Percentiles rank a stretch among this genome's conserved stretches.
These are phyloP conservation scores for Tachysurus fulvidraco DNA, from an alignment of 2,113 vertebrate species.

Conservation along the genomic window DNA sequence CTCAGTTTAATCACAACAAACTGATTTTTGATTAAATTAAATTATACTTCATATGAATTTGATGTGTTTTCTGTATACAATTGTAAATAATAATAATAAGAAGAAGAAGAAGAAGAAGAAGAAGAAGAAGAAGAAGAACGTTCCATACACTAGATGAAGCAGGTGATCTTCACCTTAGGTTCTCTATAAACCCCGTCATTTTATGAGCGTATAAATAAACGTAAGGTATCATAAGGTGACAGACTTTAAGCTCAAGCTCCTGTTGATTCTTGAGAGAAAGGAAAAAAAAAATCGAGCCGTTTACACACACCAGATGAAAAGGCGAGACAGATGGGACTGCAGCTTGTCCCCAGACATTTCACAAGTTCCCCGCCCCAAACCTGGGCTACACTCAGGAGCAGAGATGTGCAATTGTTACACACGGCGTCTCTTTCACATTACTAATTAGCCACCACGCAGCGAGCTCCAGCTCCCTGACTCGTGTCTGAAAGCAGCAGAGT, in stretches of 20 bases:
- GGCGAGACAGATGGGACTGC: constrained; percentile 49
- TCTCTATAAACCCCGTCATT: too few relatives aligned
- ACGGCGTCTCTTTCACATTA: constrained; percentile 14
- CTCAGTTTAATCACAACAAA: too few relatives aligned
- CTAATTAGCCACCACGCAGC: constrained; percentile 37
- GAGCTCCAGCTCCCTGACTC: constrained; percentile 28
- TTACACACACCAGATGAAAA: constrained; percentile 43
- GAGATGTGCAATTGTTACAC: constrained; percentile 31
- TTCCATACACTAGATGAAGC: too few relatives aligned
- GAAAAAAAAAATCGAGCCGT: neutral
- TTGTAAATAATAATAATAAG: too few relatives aligned
- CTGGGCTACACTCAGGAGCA: neutral
- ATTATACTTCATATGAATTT: too few relatives aligned
- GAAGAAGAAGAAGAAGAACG: too few relatives aligned
- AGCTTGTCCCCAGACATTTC: constrained; percentile 36
- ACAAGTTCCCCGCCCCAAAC: constrained; percentile 28
- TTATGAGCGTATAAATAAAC: neutral
- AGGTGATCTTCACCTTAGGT: too few relatives aligned
- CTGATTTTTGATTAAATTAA: too few relatives aligned
- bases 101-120: too few relatives aligned
- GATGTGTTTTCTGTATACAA: too few relatives aligned
- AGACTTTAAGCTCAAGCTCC: neutral
- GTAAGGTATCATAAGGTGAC: neutral
- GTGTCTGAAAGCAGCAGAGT: constrained; percentile 36
- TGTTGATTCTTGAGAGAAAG: neutral